A percentile compares a stretch with the other conserved stretches of the same genome.
Evolutionary conservation across 1,140 invertebrate species (phyloP).

Genomic region (Drosophila seguyi): DNA sequence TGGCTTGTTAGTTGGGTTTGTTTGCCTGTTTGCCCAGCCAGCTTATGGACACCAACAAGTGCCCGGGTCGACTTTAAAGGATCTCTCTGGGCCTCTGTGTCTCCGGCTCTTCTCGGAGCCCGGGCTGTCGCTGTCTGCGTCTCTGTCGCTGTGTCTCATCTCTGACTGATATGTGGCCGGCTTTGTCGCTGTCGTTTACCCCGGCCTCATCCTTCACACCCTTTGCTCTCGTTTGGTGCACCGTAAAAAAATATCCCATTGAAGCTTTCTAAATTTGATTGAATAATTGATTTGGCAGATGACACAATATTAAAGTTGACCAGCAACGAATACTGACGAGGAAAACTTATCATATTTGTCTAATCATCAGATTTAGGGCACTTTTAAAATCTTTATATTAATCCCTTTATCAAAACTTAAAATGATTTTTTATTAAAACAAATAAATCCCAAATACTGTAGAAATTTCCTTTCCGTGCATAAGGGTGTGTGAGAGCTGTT

Average conservation of each 20-base stretch:
- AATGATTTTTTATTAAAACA: too few relatives aligned
- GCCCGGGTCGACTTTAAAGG: slow-evolving; percentile 58
- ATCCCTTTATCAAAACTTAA: too few relatives aligned
- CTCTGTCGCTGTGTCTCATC: slow-evolving; percentile 32
- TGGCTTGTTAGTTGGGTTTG: slow-evolving; percentile 82
- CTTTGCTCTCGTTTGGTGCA: slow-evolving; percentile 1
- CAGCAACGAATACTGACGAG: too few relatives aligned
- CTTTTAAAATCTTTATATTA: too few relatives aligned
- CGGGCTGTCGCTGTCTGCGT: slow-evolving; percentile 3
- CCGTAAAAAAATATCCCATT: not conserved
- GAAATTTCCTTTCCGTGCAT: slow-evolving; percentile 4
- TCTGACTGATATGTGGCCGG: slow-evolving; percentile 72
- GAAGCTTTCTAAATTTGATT: not conserved
- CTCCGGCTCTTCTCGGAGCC: slow-evolving; percentile 27
- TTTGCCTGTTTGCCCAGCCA: slow-evolving; percentile 79
- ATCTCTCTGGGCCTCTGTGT: slow-evolving; percentile 28
- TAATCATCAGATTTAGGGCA: too few relatives aligned
- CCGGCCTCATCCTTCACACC: slow-evolving; percentile 24
- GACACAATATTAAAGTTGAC: too few relatives aligned
- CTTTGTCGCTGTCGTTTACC: slow-evolving; percentile 42
- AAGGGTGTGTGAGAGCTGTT: slow-evolving; percentile 16
- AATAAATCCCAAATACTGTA: too few relatives aligned
- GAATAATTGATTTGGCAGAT: not conserved
- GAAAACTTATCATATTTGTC: too few relatives aligned
- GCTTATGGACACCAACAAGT: slow-evolving; percentile 82